These are phyloP conservation scores for Drosophila sproati DNA, from an alignment of 1,140 invertebrate species.

Conservation along the genomic window DNA sequence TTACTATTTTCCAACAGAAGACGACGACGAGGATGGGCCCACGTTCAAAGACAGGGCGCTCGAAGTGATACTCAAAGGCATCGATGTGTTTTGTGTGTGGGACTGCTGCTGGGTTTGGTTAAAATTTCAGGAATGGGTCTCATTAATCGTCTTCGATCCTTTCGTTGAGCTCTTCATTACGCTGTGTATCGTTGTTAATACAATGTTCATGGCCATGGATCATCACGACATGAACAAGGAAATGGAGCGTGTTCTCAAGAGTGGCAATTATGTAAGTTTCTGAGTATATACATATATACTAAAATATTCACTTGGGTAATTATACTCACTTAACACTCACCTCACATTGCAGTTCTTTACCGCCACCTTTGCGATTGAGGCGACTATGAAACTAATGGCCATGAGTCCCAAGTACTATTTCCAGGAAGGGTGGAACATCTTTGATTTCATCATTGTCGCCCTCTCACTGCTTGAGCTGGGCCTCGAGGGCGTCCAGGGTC, in stretches of 20 bases:
- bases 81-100: constrained; percentile 98
- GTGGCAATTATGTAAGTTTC: constrained; percentile 96
- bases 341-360: constrained; percentile 94
- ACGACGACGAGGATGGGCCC: constrained; percentile 94
- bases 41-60: constrained; percentile 94
- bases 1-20: constrained; percentile 96
- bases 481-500: constrained; percentile 96
- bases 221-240: constrained; percentile 96
- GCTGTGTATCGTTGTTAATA: constrained; percentile 98
- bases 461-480: constrained; percentile 97
- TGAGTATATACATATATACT: no score
- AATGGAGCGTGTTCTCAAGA: constrained; percentile 93
- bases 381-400: constrained; percentile 97
- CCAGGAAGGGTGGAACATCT: constrained; percentile 99
- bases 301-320: no score
- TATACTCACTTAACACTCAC: constrained; percentile 24
- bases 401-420: constrained; percentile 99
- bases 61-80: constrained; percentile 90
- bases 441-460: constrained; percentile 99
- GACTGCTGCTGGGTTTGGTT: constrained; percentile 97
- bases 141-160: constrained; percentile 97
- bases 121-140: constrained; percentile 95
- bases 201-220: constrained; percentile 98
- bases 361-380: constrained; percentile 98
- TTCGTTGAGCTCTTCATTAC: constrained; percentile 99